Evolutionary conservation across 2,888 invertebrate species (phyloP), one percentile per base, ranked within the genome.

Genomic region (Entomobrya multifasciata): DNA sequence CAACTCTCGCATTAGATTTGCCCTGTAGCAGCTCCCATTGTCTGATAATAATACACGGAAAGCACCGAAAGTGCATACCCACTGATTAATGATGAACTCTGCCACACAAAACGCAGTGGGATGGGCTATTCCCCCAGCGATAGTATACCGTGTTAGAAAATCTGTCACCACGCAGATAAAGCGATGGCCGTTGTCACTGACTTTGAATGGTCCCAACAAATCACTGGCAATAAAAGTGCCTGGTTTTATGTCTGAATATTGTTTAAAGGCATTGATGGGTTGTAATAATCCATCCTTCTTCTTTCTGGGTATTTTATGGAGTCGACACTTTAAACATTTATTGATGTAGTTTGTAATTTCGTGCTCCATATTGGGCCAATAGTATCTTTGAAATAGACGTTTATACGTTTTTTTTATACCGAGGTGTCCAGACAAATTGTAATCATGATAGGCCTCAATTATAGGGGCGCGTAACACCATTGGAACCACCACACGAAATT

Each of bases 81-180:
- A 52, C 4, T 52, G 52, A 15, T 88, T 30, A 0, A 90, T 65
- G 2, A 90, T 8, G 67, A 90, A 89, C n/a, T 65, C 13, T 0
- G 88, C 90, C 0, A 90, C 89, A 2, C 82, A 62, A 6, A 27
- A 55, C 0, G 90, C 89, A 3, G 85, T 79, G 0, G 84, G 86
- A 1, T 57, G 3, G 20, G 76, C 70, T 1, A 90, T n/a, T 0
- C 86, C 82, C 11, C 70, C 77, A 0, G 78, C 78, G 10, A 88
- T 70, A 0, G 83, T 88, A 52, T 79, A 89, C 22, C 87, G 36
- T 1, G 89, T 89, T 8, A 76, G 8, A n/a, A 89, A 74, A 82
- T 90, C 89, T 0, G 88, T 88, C 4, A 62, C 25, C n/a, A 89
- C 89, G 27, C 87, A 78, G 10, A 91, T 88, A 15, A 74, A 44